Base-by-base conservation (phyloP, 2,888 invertebrate genomes). In the Chrysopilus asiliformis region DNA sequence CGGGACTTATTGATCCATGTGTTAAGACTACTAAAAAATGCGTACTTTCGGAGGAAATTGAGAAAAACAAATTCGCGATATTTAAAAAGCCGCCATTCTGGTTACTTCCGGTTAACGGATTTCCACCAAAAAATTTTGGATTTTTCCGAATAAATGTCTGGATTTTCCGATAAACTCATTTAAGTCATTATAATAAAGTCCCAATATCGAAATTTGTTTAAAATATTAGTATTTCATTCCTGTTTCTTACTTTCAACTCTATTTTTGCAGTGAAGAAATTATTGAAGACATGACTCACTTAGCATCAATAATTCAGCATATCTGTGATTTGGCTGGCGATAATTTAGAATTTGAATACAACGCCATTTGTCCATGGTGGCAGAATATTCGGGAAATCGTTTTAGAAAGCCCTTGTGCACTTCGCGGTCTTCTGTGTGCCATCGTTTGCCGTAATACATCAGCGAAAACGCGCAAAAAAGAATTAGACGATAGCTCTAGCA, bases 301-400 rank as follows among this genome's bases (percentile, higher is more conserved):
- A 39, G 74, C 76, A 24, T 66, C 70, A 37, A 65, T 81, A 40
- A 56, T 85, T 34, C 70, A 71, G 41, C 68, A 71, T 15, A 64
- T 86, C 37, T 79, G 80, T 45, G 70, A 70, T 46, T 65, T 75
- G 33, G 68, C 71, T 30, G 70, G 74, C 50, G 71, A 74, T 38
- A 70, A 73, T 26, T 67, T 72, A 4, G 60, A 67, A 17, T 72
- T 72, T 15, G 74, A 73, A 36, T 78, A 79, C 46, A 80, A 79
- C 52, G 71, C 74, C 43, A 68, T 75, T 15, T 86, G 83, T 1
- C 65, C 70, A 1, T 90, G 87, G 82, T 93, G 91, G 91, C 75
- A 76, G 49, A 68, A 70, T 37, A 72, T 89, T 29, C 70, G 89
- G 18, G 75, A 75, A 45, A 65, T 76, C 40, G 66, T 91, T 41